Conservation (phyloP, 2,888 invertebrate genomes). For the Oligia fasciuncula region DNA sequence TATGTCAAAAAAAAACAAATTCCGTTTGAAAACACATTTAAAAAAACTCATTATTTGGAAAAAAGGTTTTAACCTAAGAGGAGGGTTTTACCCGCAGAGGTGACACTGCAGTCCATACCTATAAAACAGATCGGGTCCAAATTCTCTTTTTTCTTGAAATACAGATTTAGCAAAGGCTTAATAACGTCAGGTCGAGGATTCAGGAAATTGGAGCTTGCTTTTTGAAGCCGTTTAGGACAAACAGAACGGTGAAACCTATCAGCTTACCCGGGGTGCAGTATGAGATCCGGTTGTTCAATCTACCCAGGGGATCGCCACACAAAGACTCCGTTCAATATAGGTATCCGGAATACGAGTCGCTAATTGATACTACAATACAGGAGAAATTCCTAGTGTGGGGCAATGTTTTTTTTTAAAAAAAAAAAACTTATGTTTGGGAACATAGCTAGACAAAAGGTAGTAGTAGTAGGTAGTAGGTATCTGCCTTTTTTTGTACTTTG, state of each 20-base stretch:
- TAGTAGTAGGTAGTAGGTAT: neutral
- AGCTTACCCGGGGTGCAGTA: slow-evolving; percentile 45
- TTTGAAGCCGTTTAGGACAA: slow-evolving; percentile 44
- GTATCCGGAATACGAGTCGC: slow-evolving; percentile 31
- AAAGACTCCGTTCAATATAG: slow-evolving; percentile 42
- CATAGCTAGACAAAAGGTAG: neutral
- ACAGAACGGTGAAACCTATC: slow-evolving; percentile 48
- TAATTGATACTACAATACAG: slow-evolving; percentile 30
- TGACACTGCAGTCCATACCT: neutral
- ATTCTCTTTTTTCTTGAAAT: slow-evolving; percentile 32
- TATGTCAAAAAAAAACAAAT: too few relatives aligned
- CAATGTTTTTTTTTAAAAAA: too few relatives aligned
- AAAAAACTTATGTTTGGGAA: slow-evolving; percentile 16
- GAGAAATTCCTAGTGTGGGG: too few relatives aligned
- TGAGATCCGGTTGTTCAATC: slow-evolving; percentile 44
- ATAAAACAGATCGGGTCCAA: slow-evolving; percentile 5
- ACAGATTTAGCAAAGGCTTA: slow-evolving; percentile 33
- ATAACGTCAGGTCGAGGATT: slow-evolving; percentile 44
- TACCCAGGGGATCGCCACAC: slow-evolving; percentile 32
- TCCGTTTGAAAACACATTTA: too few relatives aligned
- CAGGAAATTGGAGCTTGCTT: slow-evolving; percentile 55
- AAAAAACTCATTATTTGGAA: too few relatives aligned
- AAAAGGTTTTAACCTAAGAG: too few relatives aligned
- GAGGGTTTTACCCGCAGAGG: too few relatives aligned
- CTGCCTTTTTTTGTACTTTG: neutral